Percentiles rank a stretch among this genome's conserved stretches.
Evolutionary conservation across 2,797 vertebrate species (phyloP).

Genomic region (Menidia menidia): DNA sequence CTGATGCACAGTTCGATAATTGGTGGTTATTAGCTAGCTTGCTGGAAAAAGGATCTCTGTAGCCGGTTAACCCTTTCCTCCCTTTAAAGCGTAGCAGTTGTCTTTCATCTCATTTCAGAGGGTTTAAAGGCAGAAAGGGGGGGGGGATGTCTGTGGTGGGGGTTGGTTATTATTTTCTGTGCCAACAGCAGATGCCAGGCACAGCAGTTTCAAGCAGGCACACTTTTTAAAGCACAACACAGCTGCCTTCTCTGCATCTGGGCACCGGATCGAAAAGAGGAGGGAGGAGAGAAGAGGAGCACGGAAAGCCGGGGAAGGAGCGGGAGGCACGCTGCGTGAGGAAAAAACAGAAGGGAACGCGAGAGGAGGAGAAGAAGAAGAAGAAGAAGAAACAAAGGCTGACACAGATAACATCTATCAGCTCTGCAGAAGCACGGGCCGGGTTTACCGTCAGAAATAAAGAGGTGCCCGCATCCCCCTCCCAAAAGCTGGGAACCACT

Average conservation of each 20-base stretch:
- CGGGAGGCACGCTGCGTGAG: slow-evolving; percentile 38
- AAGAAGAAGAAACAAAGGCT: slow-evolving; percentile 75
- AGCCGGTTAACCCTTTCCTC: slow-evolving; percentile 66
- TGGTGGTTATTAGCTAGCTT: slow-evolving; percentile 74
- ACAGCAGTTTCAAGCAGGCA: slow-evolving; percentile 64
- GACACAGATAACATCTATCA: slow-evolving; percentile 84
- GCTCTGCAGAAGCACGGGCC: slow-evolving; percentile 68
- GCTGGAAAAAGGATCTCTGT: slow-evolving; percentile 61
- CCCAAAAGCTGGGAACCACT: slow-evolving; percentile 71
- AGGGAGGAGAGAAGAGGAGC: slow-evolving; percentile 44
- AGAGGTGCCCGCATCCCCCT: slow-evolving; percentile 58
- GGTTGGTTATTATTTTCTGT: slow-evolving; percentile 57
- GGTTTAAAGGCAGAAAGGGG: slow-evolving; percentile 41
- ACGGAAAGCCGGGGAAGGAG: slow-evolving; percentile 6
- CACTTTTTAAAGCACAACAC: slow-evolving; percentile 74
- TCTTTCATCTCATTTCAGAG: slow-evolving; percentile 73
- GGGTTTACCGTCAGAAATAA: slow-evolving; percentile 74
- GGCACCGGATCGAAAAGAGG: slow-evolving; percentile 62
- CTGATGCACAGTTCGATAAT: slow-evolving; percentile 72
- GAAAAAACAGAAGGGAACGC: slow-evolving; percentile 41
- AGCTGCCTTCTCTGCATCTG: slow-evolving; percentile 77
- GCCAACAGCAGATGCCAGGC: slow-evolving; percentile 69
- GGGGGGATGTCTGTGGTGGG: slow-evolving; percentile 51
- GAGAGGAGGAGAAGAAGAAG: slow-evolving; percentile 68
- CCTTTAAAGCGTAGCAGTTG: slow-evolving; percentile 40